phyloP scores from a whole-genome alignment of 2,888 invertebrate species.

The Desoria tigrina region DNA sequence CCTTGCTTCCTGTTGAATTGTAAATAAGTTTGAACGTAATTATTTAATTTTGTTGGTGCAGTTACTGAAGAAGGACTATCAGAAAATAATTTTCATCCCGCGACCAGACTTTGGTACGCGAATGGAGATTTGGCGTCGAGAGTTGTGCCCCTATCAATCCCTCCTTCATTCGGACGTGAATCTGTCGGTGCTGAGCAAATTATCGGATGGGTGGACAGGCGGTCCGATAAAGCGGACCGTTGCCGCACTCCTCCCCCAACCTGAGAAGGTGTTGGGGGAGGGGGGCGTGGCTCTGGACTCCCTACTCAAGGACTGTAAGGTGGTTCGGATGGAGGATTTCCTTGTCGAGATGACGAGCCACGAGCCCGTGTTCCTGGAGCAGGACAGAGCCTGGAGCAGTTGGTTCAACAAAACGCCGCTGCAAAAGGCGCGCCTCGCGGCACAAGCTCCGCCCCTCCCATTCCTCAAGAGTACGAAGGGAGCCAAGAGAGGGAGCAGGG shows the following conservation, averaged over 20 bases:
- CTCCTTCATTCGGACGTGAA: conserved; percentile 71
- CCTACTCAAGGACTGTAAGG: conserved; percentile 21
- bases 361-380: conserved; percentile 85
- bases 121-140: conserved; percentile 71
- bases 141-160: conserved; percentile 59
- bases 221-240: conserved; percentile 64
- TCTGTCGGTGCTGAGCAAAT: conserved; percentile 76
- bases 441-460: too few relatives aligned
- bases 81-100: conserved; percentile 82
- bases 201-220: conserved; percentile 89
- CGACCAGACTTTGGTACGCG: conserved; percentile 85
- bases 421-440: conserved; percentile 38
- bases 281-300: conserved; percentile 23
- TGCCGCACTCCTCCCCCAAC: conserved; percentile 38
- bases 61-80: conserved; percentile 77
- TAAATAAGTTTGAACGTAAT: too few relatives aligned
- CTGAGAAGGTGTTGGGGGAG: conserved; percentile 25
- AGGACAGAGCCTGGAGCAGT: conserved; percentile 71
- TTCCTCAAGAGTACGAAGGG: too few relatives aligned
- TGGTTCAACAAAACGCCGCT: conserved; percentile 52
- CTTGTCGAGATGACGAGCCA: conserved; percentile 74
- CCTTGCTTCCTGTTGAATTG: too few relatives aligned
- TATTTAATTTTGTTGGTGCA: conserved; percentile 38
- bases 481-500: too few relatives aligned
- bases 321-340: conserved; percentile 65